These are phyloP conservation scores for Chrysolina americana DNA, from an alignment of 2,888 invertebrate genomes.

Conservation along the genomic window DNA sequence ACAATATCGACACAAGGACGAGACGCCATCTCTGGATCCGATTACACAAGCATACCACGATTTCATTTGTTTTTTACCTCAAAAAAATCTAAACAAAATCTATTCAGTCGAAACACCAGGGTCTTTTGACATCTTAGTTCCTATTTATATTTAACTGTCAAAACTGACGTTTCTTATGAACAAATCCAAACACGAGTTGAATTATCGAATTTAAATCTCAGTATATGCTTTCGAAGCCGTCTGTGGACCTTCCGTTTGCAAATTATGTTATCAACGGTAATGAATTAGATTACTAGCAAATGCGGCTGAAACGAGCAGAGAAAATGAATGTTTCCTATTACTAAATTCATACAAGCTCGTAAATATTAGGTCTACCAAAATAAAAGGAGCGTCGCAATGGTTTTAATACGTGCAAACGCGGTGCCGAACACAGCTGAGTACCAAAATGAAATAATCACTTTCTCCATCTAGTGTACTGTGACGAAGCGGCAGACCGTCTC, in stretches of 20 bases:
- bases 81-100: too few species aligned
- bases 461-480: constrained; percentile 57
- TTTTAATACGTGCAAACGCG: constrained; percentile 57
- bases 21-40: too few species aligned
- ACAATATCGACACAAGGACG: too few species aligned
- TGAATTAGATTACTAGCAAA: constrained; percentile 41
- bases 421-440: constrained; percentile 52
- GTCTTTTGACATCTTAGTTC: too few species aligned
- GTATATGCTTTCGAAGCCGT: not conserved
- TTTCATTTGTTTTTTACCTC: too few species aligned
- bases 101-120: too few species aligned
- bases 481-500: constrained; percentile 58
- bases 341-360: constrained; percentile 51
- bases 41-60: too few species aligned
- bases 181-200: too few species aligned
- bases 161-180: too few species aligned
- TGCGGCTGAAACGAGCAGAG: constrained; percentile 33
- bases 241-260: constrained; percentile 21
- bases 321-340: constrained; percentile 49
- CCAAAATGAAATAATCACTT: constrained; percentile 58
- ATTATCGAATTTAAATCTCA: not conserved
- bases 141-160: too few species aligned
- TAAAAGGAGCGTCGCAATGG: constrained; percentile 49
- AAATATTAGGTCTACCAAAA: constrained; percentile 52
- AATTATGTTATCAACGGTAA: constrained; percentile 37